Evolutionary conservation across 1,140 invertebrate species (phyloP).

Genomic region (Rhopalosiphum maidis): DNA sequence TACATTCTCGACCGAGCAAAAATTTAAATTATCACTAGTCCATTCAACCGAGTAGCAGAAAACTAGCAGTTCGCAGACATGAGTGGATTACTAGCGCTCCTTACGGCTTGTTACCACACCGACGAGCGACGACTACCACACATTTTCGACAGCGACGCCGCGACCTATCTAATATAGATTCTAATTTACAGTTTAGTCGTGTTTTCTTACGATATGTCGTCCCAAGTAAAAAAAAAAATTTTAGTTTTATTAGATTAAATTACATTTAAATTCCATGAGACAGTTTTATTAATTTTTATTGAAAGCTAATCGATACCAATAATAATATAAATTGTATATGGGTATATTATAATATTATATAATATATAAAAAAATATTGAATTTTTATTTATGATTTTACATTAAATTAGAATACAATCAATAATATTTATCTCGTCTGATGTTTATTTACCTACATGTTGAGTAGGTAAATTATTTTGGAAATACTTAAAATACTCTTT

Average conservation of each 20-base stretch:
- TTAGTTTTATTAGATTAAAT: neutral
- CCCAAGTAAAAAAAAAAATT: neutral
- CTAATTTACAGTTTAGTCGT: neutral
- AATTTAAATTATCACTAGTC: conserved; percentile 46
- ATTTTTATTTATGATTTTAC: too few species aligned
- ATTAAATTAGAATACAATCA: too few species aligned
- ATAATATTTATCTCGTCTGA: too few species aligned
- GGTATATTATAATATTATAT: too few species aligned
- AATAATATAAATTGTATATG: too few species aligned
- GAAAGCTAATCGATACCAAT: too few species aligned
- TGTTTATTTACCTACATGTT: too few species aligned
- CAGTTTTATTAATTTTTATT: neutral
- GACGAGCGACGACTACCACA: neutral
- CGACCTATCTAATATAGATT: conserved; percentile 12
- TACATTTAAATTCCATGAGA: neutral
- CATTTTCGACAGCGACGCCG: neutral
- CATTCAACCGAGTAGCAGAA: conserved; percentile 47
- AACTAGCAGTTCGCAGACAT: conserved; percentile 31
- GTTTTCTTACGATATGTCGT: neutral
- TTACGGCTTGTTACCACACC: neutral
- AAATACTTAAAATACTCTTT: too few species aligned
- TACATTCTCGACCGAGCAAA: conserved; percentile 43
- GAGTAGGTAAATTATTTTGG: too few species aligned
- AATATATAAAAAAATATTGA: too few species aligned
- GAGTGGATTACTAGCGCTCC: neutral